Evolutionary conservation across 2,888 invertebrate genomes (phyloP), one percentile per base, ranked within the genome.

Genomic region (Epistrophe eligans): DNA sequence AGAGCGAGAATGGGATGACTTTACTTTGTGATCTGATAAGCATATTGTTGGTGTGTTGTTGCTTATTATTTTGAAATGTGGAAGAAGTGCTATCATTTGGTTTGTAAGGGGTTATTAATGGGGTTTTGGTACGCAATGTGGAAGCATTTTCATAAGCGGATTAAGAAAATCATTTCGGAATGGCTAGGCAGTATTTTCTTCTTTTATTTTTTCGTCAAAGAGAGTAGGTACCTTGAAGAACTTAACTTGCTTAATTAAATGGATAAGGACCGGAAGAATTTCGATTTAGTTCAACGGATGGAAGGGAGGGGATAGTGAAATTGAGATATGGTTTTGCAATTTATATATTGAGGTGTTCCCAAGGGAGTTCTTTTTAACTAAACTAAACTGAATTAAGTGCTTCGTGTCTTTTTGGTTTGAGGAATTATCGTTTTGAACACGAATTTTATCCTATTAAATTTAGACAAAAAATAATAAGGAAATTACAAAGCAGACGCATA

Each of bases 111-210:
- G 70, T 87, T 83, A 83, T 87, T 87, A 76, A 87, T 87, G 79
- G 55, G 72, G 76, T 60, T 72, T 79, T 79, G 58, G 74, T 71
- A 70, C 71, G 79, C 76, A 58, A 60, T 40, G 58, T 50, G 73
- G 64, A 79, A 76, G 45, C 71, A 77, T 80, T 80, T 72, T 48
- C 55, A 13, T 66, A 77, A 82, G 83, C 64, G 76, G 83, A 79
- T 87, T 79, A 79, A 48, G 64, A 55, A 72, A 79, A 72, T 76
- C 71, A 43, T 71, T 85, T 77, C 32, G 62, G 72, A 77, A 40
- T 70, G 50, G 77, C 66, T 45, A 24, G 62, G 62, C 48, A 79
- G 50, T 74, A 48, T 64, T 66, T 76, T 38, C 24, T 24, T 24
- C 1, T 71, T 52, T 70, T 57, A 11, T 64, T 32, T 32, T 17